These are phyloP conservation scores for Orius laevigatus DNA, from an alignment of 1,140 invertebrate genomes.

Conservation along the genomic window DNA sequence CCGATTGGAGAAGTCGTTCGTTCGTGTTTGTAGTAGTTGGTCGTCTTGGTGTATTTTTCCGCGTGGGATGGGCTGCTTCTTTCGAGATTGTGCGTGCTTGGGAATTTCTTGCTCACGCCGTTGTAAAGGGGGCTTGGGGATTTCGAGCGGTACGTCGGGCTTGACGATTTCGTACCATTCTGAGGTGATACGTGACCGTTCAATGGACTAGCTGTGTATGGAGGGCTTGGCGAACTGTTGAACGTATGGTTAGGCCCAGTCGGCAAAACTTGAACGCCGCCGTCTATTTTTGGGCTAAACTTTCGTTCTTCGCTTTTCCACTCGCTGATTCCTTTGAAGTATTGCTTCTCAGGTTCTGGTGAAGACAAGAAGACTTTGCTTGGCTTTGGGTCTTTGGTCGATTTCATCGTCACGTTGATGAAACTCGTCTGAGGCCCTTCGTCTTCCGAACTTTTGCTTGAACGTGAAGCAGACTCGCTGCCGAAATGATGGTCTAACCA, in stretches of 20 bases:
- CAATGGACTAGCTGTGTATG: slow-evolving; percentile 9
- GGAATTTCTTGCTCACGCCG: slow-evolving; percentile 22
- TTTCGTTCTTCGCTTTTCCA: slow-evolving; percentile 34
- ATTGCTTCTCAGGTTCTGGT: slow-evolving; percentile 25
- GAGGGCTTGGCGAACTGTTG: slow-evolving; percentile 16
- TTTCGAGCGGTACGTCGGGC: slow-evolving; percentile 3
- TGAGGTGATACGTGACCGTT: too few relatives aligned
- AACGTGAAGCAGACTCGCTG: slow-evolving; percentile 48
- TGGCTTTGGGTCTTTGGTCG: slow-evolving; percentile 24
- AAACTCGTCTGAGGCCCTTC: slow-evolving; percentile 30
- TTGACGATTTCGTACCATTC: slow-evolving; percentile 15
- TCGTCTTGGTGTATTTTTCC: slow-evolving; percentile 14
- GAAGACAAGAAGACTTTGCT: slow-evolving; percentile 20
- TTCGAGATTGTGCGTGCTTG: slow-evolving; percentile 21
- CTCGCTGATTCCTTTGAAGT: slow-evolving; percentile 55
- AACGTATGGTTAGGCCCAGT: slow-evolving; percentile 23
- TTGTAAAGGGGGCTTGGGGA: slow-evolving; percentile 4
- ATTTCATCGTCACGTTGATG: slow-evolving; percentile 62
- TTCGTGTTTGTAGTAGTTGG: slow-evolving; percentile 14
- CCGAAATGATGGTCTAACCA: slow-evolving; percentile 83
- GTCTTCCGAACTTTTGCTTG: slow-evolving; percentile 47
- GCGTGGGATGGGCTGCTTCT: slow-evolving; percentile 16
- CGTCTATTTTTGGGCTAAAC: slow-evolving; percentile 9
- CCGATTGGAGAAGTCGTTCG: slow-evolving; percentile 8
- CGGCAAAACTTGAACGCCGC: slow-evolving; percentile 22